phyloP scores from a whole-genome alignment of 2,888 invertebrate genomes.

The Aquatica leii region DNA sequence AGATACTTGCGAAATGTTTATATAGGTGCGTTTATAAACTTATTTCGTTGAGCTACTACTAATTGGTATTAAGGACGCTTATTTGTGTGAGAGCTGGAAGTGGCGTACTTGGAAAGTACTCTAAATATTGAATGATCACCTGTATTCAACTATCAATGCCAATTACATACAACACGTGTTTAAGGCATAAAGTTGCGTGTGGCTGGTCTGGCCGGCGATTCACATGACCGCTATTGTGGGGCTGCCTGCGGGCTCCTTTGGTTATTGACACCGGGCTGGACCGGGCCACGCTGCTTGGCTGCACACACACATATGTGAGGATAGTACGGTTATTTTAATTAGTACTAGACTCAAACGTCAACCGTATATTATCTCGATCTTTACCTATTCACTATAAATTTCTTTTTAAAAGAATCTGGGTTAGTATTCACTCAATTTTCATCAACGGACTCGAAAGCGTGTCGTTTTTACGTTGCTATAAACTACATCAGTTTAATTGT shows the following conservation, averaged over 20 bases:
- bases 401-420: slow-evolving; percentile 18
- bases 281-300: slow-evolving; percentile 41
- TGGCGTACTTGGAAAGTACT: background rate
- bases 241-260: slow-evolving; percentile 43
- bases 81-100: too few relatives aligned
- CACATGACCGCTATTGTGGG: slow-evolving; percentile 46
- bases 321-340: slow-evolving; percentile 49
- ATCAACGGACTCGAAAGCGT: too few relatives aligned
- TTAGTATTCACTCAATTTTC: background rate
- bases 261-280: slow-evolving; percentile 48
- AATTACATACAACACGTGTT: slow-evolving; percentile 37
- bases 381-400: slow-evolving; percentile 26
- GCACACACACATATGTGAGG: slow-evolving; percentile 46
- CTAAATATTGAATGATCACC: slow-evolving; percentile 13
- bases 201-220: slow-evolving; percentile 39
- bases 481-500: too few relatives aligned
- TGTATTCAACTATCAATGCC: slow-evolving; percentile 26
- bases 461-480: too few relatives aligned
- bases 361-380: slow-evolving; percentile 31
- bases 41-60: too few relatives aligned
- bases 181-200: slow-evolving; percentile 32
- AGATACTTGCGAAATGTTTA: too few relatives aligned
- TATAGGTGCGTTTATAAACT: too few relatives aligned
- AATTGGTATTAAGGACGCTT: too few relatives aligned
- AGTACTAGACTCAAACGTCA: slow-evolving; percentile 39